Evolutionary conservation across 1,140 invertebrate species (phyloP).

Genomic region (Brachionus rotundiformis): DNA sequence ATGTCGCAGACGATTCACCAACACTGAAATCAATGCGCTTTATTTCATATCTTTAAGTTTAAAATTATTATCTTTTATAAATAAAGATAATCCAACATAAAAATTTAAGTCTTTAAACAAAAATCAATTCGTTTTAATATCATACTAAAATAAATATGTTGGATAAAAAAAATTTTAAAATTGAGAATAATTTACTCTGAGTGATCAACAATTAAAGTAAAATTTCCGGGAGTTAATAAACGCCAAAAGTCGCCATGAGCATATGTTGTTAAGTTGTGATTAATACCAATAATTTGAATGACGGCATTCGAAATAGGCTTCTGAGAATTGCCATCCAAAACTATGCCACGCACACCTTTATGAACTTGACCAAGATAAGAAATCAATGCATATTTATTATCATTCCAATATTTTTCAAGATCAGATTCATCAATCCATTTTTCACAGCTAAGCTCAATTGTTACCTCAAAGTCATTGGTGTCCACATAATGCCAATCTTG

Average conservation of each 20-base stretch:
- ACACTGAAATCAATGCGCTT: not conserved
- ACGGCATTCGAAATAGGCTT: not conserved
- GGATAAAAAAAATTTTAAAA: too few relatives aligned
- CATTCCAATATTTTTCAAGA: conserved; percentile 86
- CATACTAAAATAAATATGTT: too few relatives aligned
- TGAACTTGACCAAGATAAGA: conserved; percentile 69
- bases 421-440: conserved; percentile 77
- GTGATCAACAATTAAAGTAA: not conserved
- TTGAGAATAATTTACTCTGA: too few relatives aligned
- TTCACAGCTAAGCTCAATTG: conserved; percentile 92
- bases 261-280: conserved; percentile 13
- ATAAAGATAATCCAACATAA: too few relatives aligned
- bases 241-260: conserved; percentile 39
- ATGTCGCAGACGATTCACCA: not conserved
- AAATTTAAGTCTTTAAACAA: too few relatives aligned
- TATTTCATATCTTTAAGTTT: conserved; percentile 41
- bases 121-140: too few relatives aligned
- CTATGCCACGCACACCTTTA: conserved; percentile 36
- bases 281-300: conserved; percentile 30
- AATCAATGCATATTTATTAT: conserved; percentile 84
- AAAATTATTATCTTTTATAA: too few relatives aligned
- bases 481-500: conserved; percentile 97
- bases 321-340: conserved; percentile 10
- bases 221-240: conserved; percentile 38
- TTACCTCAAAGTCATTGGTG: conserved; percentile 97